Evolutionary conservation across 2,797 vertebrate genomes (phyloP).

Genomic region (Borostomias antarcticus): DNA sequence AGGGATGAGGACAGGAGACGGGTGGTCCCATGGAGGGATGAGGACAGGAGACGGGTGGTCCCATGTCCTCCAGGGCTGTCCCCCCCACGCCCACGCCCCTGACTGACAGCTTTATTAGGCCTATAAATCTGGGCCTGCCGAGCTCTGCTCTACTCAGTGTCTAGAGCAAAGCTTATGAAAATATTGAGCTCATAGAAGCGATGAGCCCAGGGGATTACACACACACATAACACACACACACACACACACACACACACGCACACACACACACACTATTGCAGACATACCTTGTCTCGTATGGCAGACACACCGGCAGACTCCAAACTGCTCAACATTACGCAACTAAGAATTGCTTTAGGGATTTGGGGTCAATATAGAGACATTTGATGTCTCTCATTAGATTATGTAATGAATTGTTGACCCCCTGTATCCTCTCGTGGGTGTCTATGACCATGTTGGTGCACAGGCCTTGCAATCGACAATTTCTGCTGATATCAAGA

Average conservation of each 20-base stretch:
- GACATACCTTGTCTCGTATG: too few relatives aligned
- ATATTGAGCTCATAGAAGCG: background rate
- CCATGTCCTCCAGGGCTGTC: too few relatives aligned
- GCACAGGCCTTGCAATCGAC: too few relatives aligned
- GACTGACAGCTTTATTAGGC: background rate
- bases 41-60: background rate
- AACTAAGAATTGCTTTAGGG: too few relatives aligned
- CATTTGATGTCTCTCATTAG: too few relatives aligned
- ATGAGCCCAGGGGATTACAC: background rate
- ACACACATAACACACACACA: background rate
- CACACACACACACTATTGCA: background rate
- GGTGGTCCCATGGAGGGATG: background rate
- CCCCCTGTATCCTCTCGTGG: too few relatives aligned
- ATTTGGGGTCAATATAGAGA: too few relatives aligned
- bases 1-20: background rate
- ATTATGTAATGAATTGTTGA: too few relatives aligned
- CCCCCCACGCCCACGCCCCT: background rate
- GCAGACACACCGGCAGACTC: too few relatives aligned
- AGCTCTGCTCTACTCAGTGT: background rate
- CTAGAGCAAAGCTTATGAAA: background rate
- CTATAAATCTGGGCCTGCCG: background rate
- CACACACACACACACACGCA: slow-evolving; percentile 2
- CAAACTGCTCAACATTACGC: too few relatives aligned
- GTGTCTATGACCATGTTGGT: too few relatives aligned
- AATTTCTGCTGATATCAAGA: too few relatives aligned